Conservation (phyloP, 2,797 vertebrate species). For the Malurus leucopterus region DNA sequence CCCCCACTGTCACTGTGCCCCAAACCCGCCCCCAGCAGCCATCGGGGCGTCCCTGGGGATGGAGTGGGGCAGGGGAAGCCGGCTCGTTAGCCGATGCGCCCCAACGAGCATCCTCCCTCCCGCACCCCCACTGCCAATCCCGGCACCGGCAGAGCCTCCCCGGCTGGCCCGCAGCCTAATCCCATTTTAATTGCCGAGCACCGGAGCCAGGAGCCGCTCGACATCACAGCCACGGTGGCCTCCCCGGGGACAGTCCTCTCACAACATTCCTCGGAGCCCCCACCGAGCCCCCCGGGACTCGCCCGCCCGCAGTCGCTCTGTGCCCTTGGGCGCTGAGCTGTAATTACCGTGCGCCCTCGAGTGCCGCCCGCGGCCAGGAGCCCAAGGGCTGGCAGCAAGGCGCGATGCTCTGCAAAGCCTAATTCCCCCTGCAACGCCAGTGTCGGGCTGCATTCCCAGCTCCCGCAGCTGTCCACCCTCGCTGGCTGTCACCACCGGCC, state of each 20-base stretch:
- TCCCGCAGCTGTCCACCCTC: not conserved
- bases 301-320: fast-evolving
- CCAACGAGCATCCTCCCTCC: constrained; percentile 5
- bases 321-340: not conserved
- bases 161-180: constrained; percentile 65
- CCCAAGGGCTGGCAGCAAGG: not conserved
- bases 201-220: not conserved
- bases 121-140: not conserved
- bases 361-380: not conserved
- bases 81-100: not conserved
- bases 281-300: not conserved
- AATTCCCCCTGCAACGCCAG: not conserved
- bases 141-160: not conserved
- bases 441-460: not conserved
- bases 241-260: not conserved
- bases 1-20: not conserved
- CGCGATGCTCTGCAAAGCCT: not conserved
- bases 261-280: not conserved
- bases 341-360: not conserved
- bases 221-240: not conserved
- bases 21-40: not conserved
- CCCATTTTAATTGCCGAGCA: constrained; percentile 73
- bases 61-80: not conserved
- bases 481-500: not conserved
- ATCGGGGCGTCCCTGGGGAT: fast-evolving